These are phyloP conservation scores for Acanthochromis polyacanthus DNA, from an alignment of 2,113 vertebrate genomes.

Conservation along the genomic window DNA sequence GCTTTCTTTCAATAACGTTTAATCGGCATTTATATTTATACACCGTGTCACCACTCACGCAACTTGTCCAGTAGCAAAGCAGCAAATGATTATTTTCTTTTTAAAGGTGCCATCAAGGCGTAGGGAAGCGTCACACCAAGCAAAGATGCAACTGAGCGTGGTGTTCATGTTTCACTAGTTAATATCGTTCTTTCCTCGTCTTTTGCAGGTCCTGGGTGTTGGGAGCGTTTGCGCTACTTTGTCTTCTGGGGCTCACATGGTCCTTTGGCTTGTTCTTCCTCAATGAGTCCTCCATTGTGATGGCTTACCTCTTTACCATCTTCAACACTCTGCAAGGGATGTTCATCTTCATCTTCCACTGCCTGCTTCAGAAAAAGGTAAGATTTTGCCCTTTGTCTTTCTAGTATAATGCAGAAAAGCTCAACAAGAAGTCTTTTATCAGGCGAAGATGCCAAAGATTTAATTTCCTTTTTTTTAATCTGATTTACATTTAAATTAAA, in stretches of 20 bases:
- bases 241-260: conserved; percentile 96
- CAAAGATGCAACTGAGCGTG: not conserved
- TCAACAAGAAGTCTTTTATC: not conserved
- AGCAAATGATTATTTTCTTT: not conserved
- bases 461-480: too few relatives aligned
- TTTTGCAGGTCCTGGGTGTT: conserved; percentile 96
- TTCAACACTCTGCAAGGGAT: conserved; percentile 99
- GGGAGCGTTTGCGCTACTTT: conserved; percentile 94
- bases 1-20: conserved; percentile 18
- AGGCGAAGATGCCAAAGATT: not conserved
- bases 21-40: conserved; percentile 43
- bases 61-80: conserved; percentile 28
- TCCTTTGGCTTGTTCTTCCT: conserved; percentile 96
- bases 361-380: conserved; percentile 98
- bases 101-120: conserved; percentile 15
- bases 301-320: conserved; percentile 98
- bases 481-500: too few relatives aligned
- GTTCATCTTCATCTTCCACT: conserved; percentile 99
- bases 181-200: conserved; percentile 54
- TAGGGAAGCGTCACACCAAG: not conserved
- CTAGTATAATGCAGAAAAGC: not conserved
- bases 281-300: conserved; percentile 95
- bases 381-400: conserved; percentile 30
- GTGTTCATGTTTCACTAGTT: not conserved
- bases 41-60: not conserved